Percentiles rank a stretch among this genome's conserved stretches.
phyloP scores from a whole-genome alignment of 2,888 invertebrate genomes.

The Mythimna lalbum region DNA sequence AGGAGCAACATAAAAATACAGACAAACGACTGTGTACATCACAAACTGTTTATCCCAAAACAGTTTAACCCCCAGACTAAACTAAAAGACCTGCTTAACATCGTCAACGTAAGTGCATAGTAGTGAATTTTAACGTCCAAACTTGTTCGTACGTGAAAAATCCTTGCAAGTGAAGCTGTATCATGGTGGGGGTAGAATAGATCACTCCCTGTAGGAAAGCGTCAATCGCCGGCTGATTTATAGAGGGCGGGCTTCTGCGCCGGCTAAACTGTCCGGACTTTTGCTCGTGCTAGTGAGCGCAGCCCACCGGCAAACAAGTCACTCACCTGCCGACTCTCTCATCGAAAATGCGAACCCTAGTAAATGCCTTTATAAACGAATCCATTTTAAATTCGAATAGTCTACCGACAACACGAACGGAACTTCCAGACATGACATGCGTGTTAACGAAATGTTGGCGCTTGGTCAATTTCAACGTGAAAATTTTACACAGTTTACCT shows the following conservation, averaged over 20 bases:
- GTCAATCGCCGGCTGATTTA: slow-evolving; percentile 90
- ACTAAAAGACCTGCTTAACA: slow-evolving; percentile 49
- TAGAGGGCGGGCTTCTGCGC: slow-evolving; percentile 82
- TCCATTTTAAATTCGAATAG: slow-evolving; percentile 88
- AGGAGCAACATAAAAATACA: not conserved
- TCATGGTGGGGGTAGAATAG: slow-evolving; percentile 87
- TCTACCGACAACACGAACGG: slow-evolving; percentile 86
- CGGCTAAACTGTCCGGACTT: slow-evolving; percentile 87
- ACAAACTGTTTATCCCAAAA: slow-evolving; percentile 24
- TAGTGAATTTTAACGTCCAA: slow-evolving; percentile 72
- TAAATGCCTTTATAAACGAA: slow-evolving; percentile 89
- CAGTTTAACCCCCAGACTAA: slow-evolving; percentile 25
- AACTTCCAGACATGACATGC: slow-evolving; percentile 88
- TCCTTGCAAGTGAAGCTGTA: slow-evolving; percentile 86
- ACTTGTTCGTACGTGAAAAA: slow-evolving; percentile 79
- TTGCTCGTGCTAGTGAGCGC: slow-evolving; percentile 83
- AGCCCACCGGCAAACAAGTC: slow-evolving; percentile 88
- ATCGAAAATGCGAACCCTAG: slow-evolving; percentile 87
- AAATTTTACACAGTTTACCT: slow-evolving; percentile 74
- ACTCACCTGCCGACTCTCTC: slow-evolving; percentile 88
- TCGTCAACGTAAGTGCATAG: slow-evolving; percentile 62
- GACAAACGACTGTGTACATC: not conserved
- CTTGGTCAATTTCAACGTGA: slow-evolving; percentile 82
- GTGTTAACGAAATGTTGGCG: slow-evolving; percentile 86
- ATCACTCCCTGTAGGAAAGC: slow-evolving; percentile 90